Evolutionary conservation across 2,888 invertebrate genomes (phyloP), one percentile per base, ranked within the genome.

Genomic region (Mongoloraphidia duomilia): DNA sequence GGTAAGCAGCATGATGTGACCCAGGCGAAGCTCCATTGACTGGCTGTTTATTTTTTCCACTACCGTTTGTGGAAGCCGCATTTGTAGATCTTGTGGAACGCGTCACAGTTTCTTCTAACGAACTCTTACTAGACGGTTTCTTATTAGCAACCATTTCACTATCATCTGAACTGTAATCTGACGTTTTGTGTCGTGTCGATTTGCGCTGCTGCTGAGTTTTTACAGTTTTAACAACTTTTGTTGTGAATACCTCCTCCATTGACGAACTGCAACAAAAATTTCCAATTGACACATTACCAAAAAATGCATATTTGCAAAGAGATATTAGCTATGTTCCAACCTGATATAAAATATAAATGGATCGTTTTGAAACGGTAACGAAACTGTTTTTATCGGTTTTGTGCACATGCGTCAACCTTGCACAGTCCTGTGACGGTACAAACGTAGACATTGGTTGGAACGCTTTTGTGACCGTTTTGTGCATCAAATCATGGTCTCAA

Each of bases 101-200:
- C 46, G 44, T 45, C 35, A 40, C 50, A 2, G 50, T 49, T 13
- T 54, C 50, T 48, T 53, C 42, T 9, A 38, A 41, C 36, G 10
- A 17, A 9, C 37, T n/a, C 37, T 33, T 34, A 45, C 36, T 36
- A 3, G 9, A 12, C 35, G 12, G 36, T 35, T 34, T 36, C 11
- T 34, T 45, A 26, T 35, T 45, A 14, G 33, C n/a, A n/a, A 45
- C 64, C 48, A 60, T 58, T 45, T 74, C 74, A 1, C 70, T 71
- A 52, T 77, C 77, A 54, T 76, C 77, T 3, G 77, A 77, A 1
- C 79, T 80, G 64, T 80, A 81, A 60, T 82, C 80, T 1, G 80
- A 80, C 39, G 77, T 73, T 62, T 72, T 70, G 54, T 69, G 49
- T 64, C 65, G 38, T 64, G 63, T 3, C 59, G 44, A 53, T 56